Evolutionary conservation across 2,888 invertebrate species (phyloP).

Genomic region (Himalopsyche kuldschensis): DNA sequence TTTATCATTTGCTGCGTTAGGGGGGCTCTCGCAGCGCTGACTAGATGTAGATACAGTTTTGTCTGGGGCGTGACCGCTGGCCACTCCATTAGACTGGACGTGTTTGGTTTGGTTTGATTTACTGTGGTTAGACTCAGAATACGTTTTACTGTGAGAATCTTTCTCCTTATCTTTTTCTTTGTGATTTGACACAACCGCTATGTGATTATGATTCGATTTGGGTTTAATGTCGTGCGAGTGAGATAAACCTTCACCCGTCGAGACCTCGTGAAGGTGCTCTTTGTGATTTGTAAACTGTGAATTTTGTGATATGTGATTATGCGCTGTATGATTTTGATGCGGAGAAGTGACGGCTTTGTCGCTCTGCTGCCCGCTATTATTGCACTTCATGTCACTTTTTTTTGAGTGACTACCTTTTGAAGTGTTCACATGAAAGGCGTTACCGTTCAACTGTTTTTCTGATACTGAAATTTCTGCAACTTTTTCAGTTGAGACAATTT

Average conservation of each 20-base stretch:
- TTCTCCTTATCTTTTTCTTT: constrained; percentile 26
- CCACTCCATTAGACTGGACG: constrained; percentile 30
- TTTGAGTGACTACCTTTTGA: constrained; percentile 26
- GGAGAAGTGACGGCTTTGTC: constrained; percentile 30
- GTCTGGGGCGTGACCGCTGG: neutral
- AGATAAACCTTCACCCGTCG: neutral
- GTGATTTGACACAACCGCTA: neutral
- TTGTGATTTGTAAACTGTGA: constrained; percentile 10
- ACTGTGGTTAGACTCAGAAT: constrained; percentile 6
- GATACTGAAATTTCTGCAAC: constrained; percentile 17
- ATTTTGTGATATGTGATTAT: constrained; percentile 5
- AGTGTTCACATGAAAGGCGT: constrained; percentile 26
- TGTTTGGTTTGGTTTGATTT: constrained; percentile 25
- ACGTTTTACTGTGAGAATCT: constrained; percentile 3
- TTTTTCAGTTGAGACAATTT: constrained; percentile 17
- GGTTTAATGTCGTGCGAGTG: neutral
- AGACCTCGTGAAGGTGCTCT: neutral
- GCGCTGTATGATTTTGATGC: constrained; percentile 25
- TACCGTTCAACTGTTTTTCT: constrained; percentile 38
- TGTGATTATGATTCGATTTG: constrained; percentile 32
- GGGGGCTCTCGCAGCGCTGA: neutral
- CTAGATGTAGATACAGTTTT: neutral
- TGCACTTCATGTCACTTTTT: constrained; percentile 21
- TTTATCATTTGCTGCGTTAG: neutral
- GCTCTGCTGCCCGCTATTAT: constrained; percentile 15